Conservation (phyloP, 2,888 invertebrate species). For the Hydrotaea cyrtoneurina region DNA sequence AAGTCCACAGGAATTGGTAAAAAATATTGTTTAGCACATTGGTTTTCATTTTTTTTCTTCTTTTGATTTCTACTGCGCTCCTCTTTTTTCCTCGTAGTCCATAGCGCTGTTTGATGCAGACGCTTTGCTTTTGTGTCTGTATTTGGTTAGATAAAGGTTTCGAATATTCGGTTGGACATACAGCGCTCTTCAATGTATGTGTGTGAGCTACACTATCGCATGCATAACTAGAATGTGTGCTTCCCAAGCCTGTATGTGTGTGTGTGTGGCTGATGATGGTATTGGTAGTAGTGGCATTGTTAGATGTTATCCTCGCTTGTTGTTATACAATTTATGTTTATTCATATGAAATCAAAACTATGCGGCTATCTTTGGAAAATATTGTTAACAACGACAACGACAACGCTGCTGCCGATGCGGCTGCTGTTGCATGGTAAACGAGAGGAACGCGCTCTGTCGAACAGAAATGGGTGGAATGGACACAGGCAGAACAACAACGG, state of each 20-base stretch:
- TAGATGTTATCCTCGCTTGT: conserved; percentile 62
- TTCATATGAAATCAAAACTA: conserved; percentile 64
- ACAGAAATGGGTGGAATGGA: conserved; percentile 5
- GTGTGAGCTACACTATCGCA: not conserved
- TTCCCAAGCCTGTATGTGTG: too few relatives aligned
- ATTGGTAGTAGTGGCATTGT: conserved; percentile 33
- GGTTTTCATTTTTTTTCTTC: conserved; percentile 21
- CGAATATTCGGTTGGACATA: conserved; percentile 48
- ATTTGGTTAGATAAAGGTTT: conserved; percentile 64
- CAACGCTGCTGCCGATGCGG: not conserved
- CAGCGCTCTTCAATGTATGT: not conserved
- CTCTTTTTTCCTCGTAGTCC: not conserved
- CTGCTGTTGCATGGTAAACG: too few relatives aligned
- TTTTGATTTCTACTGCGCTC: too few relatives aligned
- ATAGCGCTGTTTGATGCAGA: conserved; percentile 63
- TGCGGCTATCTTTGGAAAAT: conserved; percentile 58
- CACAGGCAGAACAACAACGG: not conserved
- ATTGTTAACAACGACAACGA: conserved; percentile 15
- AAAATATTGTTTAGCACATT: conserved; percentile 63
- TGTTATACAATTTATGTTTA: conserved; percentile 65
- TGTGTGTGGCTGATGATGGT: not conserved
- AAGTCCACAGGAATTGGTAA: conserved; percentile 37
- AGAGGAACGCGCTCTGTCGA: conserved; percentile 5
- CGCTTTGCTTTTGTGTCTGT: conserved; percentile 60
- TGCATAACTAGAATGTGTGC: conserved; percentile 2